phyloP scores from a whole-genome alignment of 92 coral and sea anemone species.

The Desmophyllum pertusum region DNA sequence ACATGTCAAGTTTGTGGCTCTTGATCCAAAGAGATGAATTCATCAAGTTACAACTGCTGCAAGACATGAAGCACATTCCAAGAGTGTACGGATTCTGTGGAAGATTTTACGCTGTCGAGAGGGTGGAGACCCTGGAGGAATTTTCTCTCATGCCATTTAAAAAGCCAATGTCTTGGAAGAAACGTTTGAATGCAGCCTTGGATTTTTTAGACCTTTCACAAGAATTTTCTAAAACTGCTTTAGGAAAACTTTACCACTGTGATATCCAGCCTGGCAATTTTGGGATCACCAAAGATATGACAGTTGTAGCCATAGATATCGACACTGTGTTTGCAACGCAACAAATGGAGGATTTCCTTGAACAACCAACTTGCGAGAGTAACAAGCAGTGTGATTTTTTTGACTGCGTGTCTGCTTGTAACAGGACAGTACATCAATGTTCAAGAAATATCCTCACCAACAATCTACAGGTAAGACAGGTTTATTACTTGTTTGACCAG shows the following conservation, averaged over 20 bases:
- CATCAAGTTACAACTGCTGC: slow-evolving; percentile 73
- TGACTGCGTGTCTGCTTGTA: slow-evolving; percentile 85
- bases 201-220: slow-evolving; percentile 66
- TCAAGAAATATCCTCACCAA: slow-evolving; percentile 68
- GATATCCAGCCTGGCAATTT: slow-evolving; percentile 94
- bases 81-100: slow-evolving; percentile 92
- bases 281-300: slow-evolving; percentile 68
- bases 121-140: slow-evolving; percentile 64
- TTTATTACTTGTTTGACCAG: not conserved
- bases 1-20: slow-evolving; percentile 85
- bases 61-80: slow-evolving; percentile 83
- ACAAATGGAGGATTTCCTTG: slow-evolving; percentile 71
- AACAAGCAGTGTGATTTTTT: slow-evolving; percentile 85
- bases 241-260: slow-evolving; percentile 87
- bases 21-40: slow-evolving; percentile 86
- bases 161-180: slow-evolving; percentile 71
- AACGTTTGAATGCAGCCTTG: slow-evolving; percentile 65
- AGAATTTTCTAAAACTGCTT: slow-evolving; percentile 60
- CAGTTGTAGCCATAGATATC: slow-evolving; percentile 76
- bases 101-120: slow-evolving; percentile 81
- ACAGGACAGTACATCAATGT: slow-evolving; percentile 61
- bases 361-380: slow-evolving; percentile 73
- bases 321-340: slow-evolving; percentile 74
- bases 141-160: slow-evolving; percentile 48
- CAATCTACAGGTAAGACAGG: slow-evolving; percentile 73